phyloP scores from a whole-genome alignment of 2,888 invertebrate genomes.

The Choreutis nemorana region DNA sequence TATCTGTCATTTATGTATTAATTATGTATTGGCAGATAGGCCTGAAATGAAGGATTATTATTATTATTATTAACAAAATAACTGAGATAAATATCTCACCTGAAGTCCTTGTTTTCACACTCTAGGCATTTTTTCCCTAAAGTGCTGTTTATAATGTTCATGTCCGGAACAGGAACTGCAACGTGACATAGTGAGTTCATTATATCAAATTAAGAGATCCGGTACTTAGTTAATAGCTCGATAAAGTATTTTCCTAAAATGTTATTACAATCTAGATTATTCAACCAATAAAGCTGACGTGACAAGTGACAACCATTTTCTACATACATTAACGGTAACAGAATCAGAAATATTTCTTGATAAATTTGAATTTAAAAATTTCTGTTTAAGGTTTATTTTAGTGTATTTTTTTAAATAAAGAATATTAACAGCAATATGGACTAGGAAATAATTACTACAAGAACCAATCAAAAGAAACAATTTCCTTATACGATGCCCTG shows the following conservation, averaged over 20 bases:
- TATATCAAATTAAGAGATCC: slow-evolving; percentile 16
- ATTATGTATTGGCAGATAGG: no score
- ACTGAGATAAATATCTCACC: slow-evolving; percentile 19
- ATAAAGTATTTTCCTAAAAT: slow-evolving; percentile 5
- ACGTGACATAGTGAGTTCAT: slow-evolving; percentile 20
- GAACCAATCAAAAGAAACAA: no score
- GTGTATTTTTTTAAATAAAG: no score
- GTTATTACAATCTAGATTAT: slow-evolving; percentile 1
- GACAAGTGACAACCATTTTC: no score
- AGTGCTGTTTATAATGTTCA: slow-evolving; percentile 12
- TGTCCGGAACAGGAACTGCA: slow-evolving; percentile 16
- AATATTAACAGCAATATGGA: no score
- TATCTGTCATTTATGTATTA: slow-evolving; percentile 3
- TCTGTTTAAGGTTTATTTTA: no score
- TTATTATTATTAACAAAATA: slow-evolving; percentile 4
- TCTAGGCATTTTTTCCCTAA: slow-evolving; percentile 26
- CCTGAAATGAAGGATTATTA: background rate
- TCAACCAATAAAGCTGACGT: background rate
- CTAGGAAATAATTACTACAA: no score
- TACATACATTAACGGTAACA: no score
- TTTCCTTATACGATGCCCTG: no score
- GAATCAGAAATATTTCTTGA: no score
- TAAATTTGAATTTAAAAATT: no score
- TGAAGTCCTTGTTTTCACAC: slow-evolving; percentile 25
- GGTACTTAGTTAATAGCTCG: slow-evolving; percentile 14